These are phyloP conservation scores for Chelmon rostratus DNA, from an alignment of 2,797 vertebrate species.

Conservation along the genomic window DNA sequence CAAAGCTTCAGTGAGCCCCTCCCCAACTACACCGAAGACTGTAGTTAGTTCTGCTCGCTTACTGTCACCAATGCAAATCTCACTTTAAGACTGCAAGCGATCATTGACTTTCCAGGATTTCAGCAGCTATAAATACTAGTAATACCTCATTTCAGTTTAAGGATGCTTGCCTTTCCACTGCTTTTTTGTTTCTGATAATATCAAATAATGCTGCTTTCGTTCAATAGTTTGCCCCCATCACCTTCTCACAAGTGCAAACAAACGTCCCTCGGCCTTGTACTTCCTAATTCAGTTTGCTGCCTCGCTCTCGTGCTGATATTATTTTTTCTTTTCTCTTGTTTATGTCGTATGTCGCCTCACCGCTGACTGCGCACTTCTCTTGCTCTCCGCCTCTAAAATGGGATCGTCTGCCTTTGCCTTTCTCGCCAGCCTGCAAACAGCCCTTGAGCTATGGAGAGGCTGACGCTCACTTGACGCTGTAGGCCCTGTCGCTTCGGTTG, in stretches of 20 bases:
- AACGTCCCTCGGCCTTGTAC: constrained; percentile 46
- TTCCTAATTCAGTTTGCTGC: constrained; percentile 11
- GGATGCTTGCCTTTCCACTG: neutral
- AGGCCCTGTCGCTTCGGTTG: constrained; percentile 73
- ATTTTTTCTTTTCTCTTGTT: constrained; percentile 30
- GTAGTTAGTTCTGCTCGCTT: neutral
- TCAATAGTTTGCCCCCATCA: constrained; percentile 33
- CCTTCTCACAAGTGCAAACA: constrained; percentile 65
- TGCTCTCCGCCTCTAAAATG: constrained; percentile 50
- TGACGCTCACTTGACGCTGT: constrained; percentile 55
- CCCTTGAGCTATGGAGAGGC: constrained; percentile 41
- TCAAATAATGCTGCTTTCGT: constrained; percentile 23
- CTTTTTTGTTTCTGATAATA: constrained; percentile 23
- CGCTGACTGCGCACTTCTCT: constrained; percentile 34
- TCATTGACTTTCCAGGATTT: neutral
- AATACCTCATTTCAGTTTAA: neutral
- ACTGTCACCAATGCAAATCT: constrained; percentile 21
- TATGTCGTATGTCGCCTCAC: constrained; percentile 48
- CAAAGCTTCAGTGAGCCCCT: constrained; percentile 1
- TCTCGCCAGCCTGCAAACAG: constrained; percentile 57
- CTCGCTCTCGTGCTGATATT: constrained; percentile 41
- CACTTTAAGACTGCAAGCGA: neutral
- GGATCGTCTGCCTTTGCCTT: constrained; percentile 44
- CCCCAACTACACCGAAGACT: no score
- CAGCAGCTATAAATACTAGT: neutral